A percentile compares a stretch with the other conserved stretches of the same genome.
Evolutionary conservation across 2,888 invertebrate genomes (phyloP).

Genomic region (Sminthurinus aureus): DNA sequence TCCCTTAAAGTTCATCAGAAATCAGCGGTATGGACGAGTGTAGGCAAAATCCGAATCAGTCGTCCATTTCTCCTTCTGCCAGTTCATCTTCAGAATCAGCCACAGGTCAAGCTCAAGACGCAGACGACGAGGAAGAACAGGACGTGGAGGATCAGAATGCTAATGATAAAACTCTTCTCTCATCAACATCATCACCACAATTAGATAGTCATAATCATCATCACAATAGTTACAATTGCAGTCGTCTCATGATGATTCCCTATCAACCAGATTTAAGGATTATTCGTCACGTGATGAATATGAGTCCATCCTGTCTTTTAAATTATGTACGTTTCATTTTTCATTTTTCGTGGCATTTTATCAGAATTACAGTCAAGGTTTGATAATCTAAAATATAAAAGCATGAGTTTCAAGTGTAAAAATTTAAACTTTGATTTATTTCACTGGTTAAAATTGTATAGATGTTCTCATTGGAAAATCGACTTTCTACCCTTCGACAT

Average conservation of each 20-base stretch:
- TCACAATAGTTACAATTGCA: neutral
- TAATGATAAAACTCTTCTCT: neutral
- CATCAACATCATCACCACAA: neutral
- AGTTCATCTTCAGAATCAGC: too few species aligned
- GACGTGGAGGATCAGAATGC: neutral
- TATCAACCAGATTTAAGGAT: neutral
- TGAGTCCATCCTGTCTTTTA: neutral
- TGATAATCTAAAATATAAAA: too few species aligned
- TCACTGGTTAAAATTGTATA: too few species aligned
- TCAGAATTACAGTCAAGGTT: too few species aligned
- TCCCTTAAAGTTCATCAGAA: too few species aligned
- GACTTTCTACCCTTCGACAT: neutral
- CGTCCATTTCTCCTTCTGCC: too few species aligned
- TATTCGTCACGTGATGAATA: neutral
- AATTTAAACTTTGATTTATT: too few species aligned
- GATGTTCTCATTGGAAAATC: neutral
- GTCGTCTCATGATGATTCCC: neutral
- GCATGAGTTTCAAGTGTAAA: too few species aligned
- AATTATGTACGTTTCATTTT: neutral
- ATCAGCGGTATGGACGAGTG: too few species aligned
- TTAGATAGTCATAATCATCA: neutral
- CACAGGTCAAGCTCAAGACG: neutral
- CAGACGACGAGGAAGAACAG: neutral
- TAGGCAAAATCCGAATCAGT: too few species aligned
- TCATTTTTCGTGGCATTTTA: too few species aligned